Conservation (phyloP, 1,140 invertebrate species). For the Heliconius congener region DNA sequence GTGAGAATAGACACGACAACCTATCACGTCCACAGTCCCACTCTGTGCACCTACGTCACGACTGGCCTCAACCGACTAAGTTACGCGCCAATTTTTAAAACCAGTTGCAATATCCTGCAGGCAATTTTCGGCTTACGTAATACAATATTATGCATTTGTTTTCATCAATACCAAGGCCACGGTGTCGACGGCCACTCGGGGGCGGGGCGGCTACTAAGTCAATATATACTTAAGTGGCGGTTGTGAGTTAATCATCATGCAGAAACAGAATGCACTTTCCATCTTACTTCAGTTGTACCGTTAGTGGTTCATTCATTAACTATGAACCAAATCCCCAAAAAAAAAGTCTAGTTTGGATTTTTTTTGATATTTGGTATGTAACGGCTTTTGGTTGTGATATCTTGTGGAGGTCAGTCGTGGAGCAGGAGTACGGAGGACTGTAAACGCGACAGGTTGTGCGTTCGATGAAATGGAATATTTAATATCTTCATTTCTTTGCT, state of each 20-base stretch:
- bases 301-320: constrained; percentile 60
- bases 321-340: background rate
- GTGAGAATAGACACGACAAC: too few species aligned
- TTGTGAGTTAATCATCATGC: constrained; percentile 69
- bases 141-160: constrained; percentile 66
- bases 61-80: constrained; percentile 32
- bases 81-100: constrained; percentile 53
- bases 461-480: too few species aligned
- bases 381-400: constrained; percentile 42
- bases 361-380: constrained; percentile 45
- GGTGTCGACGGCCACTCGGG: constrained; percentile 56
- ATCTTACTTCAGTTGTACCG: constrained; percentile 59
- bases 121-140: constrained; percentile 66
- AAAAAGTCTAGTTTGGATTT: constrained; percentile 16
- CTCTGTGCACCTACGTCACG: too few species aligned
- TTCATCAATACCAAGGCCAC: constrained; percentile 60
- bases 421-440: too few species aligned
- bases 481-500: too few species aligned
- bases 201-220: constrained; percentile 64
- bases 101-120: constrained; percentile 72
- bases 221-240: constrained; percentile 71
- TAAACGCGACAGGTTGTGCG: too few species aligned
- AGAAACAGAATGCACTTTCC: constrained; percentile 68
- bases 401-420: too few species aligned
- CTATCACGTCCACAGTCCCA: too few species aligned